Conservation (phyloP, 2,888 invertebrate genomes). For the Oligia latruncula region DNA sequence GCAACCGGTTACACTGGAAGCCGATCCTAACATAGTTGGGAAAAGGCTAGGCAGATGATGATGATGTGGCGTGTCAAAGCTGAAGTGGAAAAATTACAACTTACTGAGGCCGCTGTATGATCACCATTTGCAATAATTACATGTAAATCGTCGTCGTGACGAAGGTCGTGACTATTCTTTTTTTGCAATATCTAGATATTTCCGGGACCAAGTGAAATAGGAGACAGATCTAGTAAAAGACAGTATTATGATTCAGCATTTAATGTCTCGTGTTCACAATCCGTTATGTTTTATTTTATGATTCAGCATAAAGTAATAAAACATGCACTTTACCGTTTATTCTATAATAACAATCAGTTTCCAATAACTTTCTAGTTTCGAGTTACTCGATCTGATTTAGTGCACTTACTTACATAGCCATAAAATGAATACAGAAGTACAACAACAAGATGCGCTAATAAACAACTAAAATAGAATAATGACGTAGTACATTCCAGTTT, state of each 20-base stretch:
- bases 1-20: too few relatives aligned
- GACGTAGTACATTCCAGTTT: too few relatives aligned
- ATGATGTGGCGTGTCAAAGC: too few relatives aligned
- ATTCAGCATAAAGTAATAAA: conserved; percentile 23
- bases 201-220: not conserved
- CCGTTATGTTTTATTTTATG: conserved; percentile 29
- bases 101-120: too few relatives aligned
- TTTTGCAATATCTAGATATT: not conserved
- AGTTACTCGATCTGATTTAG: conserved; percentile 43
- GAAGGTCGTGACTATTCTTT: not conserved
- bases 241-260: conserved; percentile 7
- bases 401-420: not conserved
- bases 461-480: too few relatives aligned
- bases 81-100: too few relatives aligned
- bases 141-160: not conserved
- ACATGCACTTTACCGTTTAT: conserved; percentile 48
- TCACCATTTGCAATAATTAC: not conserved
- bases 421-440: conserved; percentile 19
- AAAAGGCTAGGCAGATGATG: too few relatives aligned
- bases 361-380: conserved; percentile 53
- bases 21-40: too few relatives aligned
- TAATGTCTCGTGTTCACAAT: conserved; percentile 23
- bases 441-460: not conserved
- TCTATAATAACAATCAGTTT: conserved; percentile 37
- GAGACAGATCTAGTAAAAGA: conserved; percentile 2